Evolutionary conservation across 2,113 vertebrate species (phyloP).

Genomic region (Myodes glareolus): DNA sequence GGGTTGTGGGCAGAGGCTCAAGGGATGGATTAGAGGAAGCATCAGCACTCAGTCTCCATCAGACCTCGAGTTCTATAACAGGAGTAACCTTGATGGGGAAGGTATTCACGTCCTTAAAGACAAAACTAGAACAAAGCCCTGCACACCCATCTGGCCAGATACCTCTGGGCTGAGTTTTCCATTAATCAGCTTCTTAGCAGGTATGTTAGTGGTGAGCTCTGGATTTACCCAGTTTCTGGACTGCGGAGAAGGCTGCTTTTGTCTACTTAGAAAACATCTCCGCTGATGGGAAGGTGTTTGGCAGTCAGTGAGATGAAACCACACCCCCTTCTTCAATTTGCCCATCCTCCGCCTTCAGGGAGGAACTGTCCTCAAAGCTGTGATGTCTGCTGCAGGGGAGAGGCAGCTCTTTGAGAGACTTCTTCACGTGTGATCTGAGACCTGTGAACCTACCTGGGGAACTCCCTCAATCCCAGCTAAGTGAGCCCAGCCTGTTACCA

Average conservation of each 20-base stretch:
- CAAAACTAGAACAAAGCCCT: background rate
- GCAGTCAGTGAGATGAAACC: background rate
- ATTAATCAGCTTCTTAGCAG: background rate
- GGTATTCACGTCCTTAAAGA: background rate
- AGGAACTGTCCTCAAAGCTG: background rate
- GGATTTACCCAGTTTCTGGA: background rate
- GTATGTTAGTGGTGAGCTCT: background rate
- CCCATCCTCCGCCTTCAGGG: background rate
- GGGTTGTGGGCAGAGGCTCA: background rate
- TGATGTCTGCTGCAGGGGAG: background rate
- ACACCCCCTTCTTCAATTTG: background rate
- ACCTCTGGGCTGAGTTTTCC: background rate
- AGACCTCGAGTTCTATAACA: background rate
- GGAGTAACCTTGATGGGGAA: background rate
- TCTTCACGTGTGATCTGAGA: background rate
- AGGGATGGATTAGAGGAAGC: background rate
- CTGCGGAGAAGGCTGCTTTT: background rate
- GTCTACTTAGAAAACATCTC: constrained; percentile 45
- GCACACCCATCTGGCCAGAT: fast-evolving
- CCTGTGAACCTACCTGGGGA: background rate
- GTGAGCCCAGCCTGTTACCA: background rate
- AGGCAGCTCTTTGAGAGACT: background rate
- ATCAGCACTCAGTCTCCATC: background rate
- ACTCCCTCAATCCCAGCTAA: background rate
- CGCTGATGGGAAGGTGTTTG: background rate